Evolutionary conservation across 2,113 vertebrate species (phyloP), one percentile per base, ranked within the genome.

Genomic region (Corythornis cristatus): DNA sequence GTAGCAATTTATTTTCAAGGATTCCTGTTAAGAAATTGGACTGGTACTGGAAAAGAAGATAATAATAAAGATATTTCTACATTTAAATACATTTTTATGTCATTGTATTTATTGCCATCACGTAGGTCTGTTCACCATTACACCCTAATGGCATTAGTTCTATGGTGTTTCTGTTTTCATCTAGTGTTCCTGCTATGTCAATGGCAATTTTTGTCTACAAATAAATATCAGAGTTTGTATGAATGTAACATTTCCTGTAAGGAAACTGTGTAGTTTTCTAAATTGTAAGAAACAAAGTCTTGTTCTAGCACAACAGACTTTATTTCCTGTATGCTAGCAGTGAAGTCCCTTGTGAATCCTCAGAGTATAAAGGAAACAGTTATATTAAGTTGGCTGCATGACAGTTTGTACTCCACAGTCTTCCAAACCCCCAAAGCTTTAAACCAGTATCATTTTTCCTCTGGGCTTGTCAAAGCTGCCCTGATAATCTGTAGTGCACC

Each of bases 261-360:
- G 93, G 77, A 81, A 94, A 94, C 70, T 86, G 86, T 95, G 79
- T 81, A 77, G 62, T 90, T 92, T 91, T 81, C 35, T 91, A 74
- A 89, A 89, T 87, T 79, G 75, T 95, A 93, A 92, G 93, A 96
- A 97, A 94, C 80, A 84, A 74, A 88, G 86, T 94, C 88, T 94
- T 94, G 66, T 96, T 97, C 83, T 82, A 78, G 50, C 86, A 87
- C 83, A 95, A 90, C 81, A 94, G 82, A 43, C 81, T 93, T 94
- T 83, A 88, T 95, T 98, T 98, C 97, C 95, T 97, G 86, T 82
- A 75, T 96, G 86, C 95, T 94, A 78, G 93, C 82, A 93, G 83
- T 65, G 40, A 89, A 91, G 80, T 97, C 96, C 93, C 96, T 74
- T 61, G 92, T 90, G 96, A 96, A 88, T 94, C 92, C 92, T 90